These are phyloP conservation scores for Sceloporus undulatus DNA, from an alignment of 2,113 vertebrate species.

Conservation along the genomic window DNA sequence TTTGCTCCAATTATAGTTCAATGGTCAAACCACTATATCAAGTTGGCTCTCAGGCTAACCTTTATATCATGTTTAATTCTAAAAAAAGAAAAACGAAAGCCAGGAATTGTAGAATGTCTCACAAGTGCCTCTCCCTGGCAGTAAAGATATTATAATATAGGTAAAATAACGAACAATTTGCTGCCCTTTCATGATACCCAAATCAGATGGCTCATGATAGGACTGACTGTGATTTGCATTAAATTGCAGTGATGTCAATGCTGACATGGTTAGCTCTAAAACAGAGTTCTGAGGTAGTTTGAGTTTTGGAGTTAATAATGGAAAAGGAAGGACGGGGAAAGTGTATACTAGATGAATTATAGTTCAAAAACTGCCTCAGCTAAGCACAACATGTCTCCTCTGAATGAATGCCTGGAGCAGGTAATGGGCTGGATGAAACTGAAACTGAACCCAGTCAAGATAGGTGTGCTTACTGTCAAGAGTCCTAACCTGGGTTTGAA, in stretches of 20 bases:
- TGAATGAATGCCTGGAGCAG: too few relatives aligned
- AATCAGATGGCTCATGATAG: neutral
- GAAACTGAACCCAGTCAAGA: too few relatives aligned
- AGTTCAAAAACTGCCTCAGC: neutral
- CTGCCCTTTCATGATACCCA: neutral
- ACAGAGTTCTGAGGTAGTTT: neutral
- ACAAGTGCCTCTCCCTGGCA: neutral
- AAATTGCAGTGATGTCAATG: neutral
- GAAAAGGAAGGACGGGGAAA: neutral
- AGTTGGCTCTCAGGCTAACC: too few relatives aligned
- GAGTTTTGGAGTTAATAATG: neutral
- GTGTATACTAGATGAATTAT: neutral
- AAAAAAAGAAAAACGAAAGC: neutral
- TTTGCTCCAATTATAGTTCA: too few relatives aligned
- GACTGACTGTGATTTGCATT: neutral
- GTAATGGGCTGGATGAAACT: too few relatives aligned
- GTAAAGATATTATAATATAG: neutral
- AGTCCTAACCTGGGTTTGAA: too few relatives aligned
- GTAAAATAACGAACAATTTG: neutral
- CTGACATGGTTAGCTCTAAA: neutral
- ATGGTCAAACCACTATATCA: too few relatives aligned
- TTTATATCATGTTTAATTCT: neutral
- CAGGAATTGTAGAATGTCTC: neutral
- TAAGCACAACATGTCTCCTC: too few relatives aligned
- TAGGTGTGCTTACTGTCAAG: too few relatives aligned